Base-by-base conservation (phyloP, 2,113 vertebrate genomes). In the Leptocoma aspasia region DNA sequence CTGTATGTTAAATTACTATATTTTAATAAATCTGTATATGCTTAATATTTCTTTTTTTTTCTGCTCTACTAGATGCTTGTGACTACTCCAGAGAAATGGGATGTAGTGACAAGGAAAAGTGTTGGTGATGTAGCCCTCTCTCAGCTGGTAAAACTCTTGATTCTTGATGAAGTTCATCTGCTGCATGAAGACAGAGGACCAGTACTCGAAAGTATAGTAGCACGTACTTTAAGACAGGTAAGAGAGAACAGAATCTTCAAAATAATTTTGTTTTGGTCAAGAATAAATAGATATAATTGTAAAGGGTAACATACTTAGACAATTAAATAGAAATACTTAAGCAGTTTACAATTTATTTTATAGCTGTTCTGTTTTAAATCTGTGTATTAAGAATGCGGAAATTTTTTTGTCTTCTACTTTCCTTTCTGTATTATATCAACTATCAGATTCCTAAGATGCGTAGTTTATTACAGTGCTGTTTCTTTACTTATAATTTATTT, bases 11-110 rank as follows among this genome's bases (percentile, higher is more conserved):
- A 63, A 61, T 42, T 47, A 42, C 13, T 37, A 5, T 0, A 1
- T 8, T 35, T 90, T 52, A 35, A 31, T 75, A 15, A 45, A 70
- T 57, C 56, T 71, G 4, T 44, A 33, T 84, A 21, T 91, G 26
- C 22, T 83, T 82, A 70, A 19, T 35, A 33, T 78, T 20, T 41
- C 5, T 86, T 47, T 66, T 31, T 69, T 72, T 85, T 31, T 42
- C 54, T 90, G 8, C 7, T 90, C 18, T 94, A 16, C 63, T 75
- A 99, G 99, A 99, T 99, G 99, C 97, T 99, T 96, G 99, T 99
- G 92, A 99, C 99, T 31, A 99, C 99, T 53, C 99, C 99, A 33
- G 99, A 99, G 97, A 99, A 99, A 93, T 99, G 99, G 99, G 99
- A 99, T 47, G 99, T 99, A 28, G 99, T 99, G 57, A 99, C 99